Base-by-base conservation (phyloP, 2,113 vertebrate genomes). In the Nothoprocta perdicaria region DNA sequence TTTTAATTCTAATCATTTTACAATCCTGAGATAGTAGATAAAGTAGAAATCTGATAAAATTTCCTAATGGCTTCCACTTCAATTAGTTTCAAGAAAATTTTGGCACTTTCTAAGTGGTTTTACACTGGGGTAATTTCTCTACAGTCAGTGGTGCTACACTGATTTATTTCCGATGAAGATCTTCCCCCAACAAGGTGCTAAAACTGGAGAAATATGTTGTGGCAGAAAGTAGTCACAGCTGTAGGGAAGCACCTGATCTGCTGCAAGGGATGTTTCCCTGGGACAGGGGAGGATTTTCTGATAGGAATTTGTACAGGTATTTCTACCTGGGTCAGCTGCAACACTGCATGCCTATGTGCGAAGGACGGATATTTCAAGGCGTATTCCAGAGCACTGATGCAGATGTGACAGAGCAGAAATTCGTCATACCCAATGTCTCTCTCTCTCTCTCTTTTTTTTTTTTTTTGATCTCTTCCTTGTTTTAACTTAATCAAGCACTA, bases 51-150 rank as follows among this genome's bases (percentile, higher is more conserved):
- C 22, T 48, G 46, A 48, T 48, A 48, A 48, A 48, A 46, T 89
- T 96, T 95, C 57, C 52, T 89, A 89, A 83, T 85, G 79, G 94
- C 89, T 41, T 43, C 5, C 31, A 57, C 46, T 90, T 93, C 9
- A 27, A 74, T 89, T 91, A 67, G 6, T 83, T 94, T 91, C n/a
- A 85, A 85, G 73, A 84, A 74, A 67, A 73, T 89, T 95, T 92
- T 92, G 77, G 92, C 57, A 29, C 35, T 41, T 43, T 72, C 72
- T 43, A 80, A 88, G 60, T 10, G 86, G 72, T 81, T 91, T 93
- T 91, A 92, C 19, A 46, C 6, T 77, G 86, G 67, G 89, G 85
- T 15, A 52, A 80, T 85, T 95, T 92, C 55, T 46, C 55, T 80
- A 66, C 50, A 90, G 76, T 61, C 81, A 40, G n/a, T 80, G 61